Evolutionary conservation across 2,113 vertebrate genomes (phyloP), one percentile per base, ranked within the genome.

Genomic region (Setophaga kirtlandii): DNA sequence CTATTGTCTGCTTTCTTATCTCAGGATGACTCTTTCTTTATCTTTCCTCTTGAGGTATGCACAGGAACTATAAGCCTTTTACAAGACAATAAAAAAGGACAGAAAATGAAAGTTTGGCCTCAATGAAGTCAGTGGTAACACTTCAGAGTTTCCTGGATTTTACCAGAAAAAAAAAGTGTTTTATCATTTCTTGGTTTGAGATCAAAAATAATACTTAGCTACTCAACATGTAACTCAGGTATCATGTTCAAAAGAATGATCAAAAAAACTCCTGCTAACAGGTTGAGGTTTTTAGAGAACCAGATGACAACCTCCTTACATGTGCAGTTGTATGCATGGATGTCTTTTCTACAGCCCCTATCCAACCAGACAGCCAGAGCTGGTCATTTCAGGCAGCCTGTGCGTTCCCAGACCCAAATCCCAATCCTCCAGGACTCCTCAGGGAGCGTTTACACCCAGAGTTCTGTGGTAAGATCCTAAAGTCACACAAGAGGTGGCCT

Each of bases 1-100:
- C 76, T 88, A 50, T 68, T 95, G 83, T 96, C 90, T 92, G 80
- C 37, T 91, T 92, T 90, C 76, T 96, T 95, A 94, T 96, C 93
- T 96, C 65, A 84, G 23, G 18, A 83, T 8, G 35, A 78, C 53
- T 75, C 69, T 63, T 59, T 53, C 55, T 89, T 94, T 89, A 89
- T 94, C 56, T 77, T 90, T 94, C n/a, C 83, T 96, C 88, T 82
- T 76, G 60, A 96, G 69, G 35, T 67, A 95, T 74, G 56, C 1
- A 0, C 39, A 90, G 88, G 73, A 95, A 49, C 64, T 89, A 62
- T 83, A 71, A 74, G 74, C 39, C 73, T 95, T 93, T 81, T 89
- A 63, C 31, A 78, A 56, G 49, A 63, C 28, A 71, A 52, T 86
- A 92, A 94, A 86, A 31, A 86, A 88, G 75, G 71, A 74, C 60